Conservation (phyloP, 2,888 invertebrate genomes). For the Fragum sueziense region DNA sequence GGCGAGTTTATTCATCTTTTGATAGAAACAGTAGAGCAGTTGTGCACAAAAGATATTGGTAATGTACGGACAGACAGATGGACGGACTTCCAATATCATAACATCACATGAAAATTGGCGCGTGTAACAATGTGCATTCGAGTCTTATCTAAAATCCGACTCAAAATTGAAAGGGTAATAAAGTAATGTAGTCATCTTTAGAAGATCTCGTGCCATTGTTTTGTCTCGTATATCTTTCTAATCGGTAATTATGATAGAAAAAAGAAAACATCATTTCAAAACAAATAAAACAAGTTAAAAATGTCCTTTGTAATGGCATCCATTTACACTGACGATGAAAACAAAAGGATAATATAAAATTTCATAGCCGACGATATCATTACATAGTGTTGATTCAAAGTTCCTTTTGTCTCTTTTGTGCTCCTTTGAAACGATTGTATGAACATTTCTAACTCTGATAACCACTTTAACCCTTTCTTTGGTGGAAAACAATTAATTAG, state of each 20-base stretch:
- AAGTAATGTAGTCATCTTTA: not conserved
- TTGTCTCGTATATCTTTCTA: not conserved
- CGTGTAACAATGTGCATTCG: no score
- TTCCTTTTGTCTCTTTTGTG: constrained; percentile 21
- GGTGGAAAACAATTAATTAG: not conserved
- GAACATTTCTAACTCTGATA: constrained; percentile 2
- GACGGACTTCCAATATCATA: no score
- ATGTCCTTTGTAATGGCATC: not conserved
- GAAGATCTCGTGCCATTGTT: not conserved
- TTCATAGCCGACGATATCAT: constrained; percentile 22
- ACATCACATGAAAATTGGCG: no score
- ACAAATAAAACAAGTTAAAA: constrained; percentile 13
- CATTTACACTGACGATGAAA: not conserved
- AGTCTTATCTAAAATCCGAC: no score
- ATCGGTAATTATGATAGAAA: not conserved
- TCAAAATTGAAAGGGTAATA: no score
- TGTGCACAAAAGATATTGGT: no score
- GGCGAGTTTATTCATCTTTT: no score
- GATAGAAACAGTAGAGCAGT: no score
- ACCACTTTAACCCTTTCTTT: not conserved
- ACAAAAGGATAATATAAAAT: constrained; percentile 27
- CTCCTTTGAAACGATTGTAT: constrained; percentile 9
- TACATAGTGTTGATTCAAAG: constrained; percentile 18
- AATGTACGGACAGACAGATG: no score
- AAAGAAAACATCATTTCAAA: constrained; percentile 2